Conservation (phyloP, 2,113 vertebrate species). For the Otolemur garnettii region DNA sequence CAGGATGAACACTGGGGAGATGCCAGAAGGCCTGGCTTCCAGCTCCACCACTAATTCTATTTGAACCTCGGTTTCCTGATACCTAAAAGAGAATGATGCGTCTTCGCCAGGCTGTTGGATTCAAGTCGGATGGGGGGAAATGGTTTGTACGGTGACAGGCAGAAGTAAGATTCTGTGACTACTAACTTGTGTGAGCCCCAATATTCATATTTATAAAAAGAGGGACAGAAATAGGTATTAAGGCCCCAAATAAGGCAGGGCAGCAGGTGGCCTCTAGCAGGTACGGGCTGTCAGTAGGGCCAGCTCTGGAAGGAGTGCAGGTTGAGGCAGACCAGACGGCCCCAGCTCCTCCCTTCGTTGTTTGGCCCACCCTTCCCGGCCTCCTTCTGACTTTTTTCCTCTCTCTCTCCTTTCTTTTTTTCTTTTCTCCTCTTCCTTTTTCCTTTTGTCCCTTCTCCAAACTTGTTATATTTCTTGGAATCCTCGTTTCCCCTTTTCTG, state of each 20-base stretch:
- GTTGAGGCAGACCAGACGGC: background rate
- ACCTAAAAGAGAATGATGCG: background rate
- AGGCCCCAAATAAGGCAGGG: background rate
- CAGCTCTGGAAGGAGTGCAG: background rate
- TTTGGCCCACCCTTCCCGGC: background rate
- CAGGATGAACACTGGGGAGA: background rate
- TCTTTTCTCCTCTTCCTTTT: background rate
- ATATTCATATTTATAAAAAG: background rate
- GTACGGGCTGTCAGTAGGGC: background rate
- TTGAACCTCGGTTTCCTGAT: slow-evolving; percentile 48
- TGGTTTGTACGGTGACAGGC: background rate
- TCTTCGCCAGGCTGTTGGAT: background rate
- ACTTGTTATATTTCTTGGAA: background rate
- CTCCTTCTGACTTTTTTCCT: background rate
- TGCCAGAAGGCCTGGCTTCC: background rate
- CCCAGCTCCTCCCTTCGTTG: background rate
- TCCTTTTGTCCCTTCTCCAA: background rate
- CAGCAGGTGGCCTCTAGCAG: background rate
- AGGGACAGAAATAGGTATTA: background rate
- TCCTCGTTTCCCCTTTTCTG: background rate
- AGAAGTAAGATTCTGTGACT: background rate
- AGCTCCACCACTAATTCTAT: background rate
- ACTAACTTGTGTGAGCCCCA: background rate
- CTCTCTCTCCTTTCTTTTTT: background rate
- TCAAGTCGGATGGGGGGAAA: background rate